Evolutionary conservation across 2,113 vertebrate species (phyloP), one percentile per base, ranked within the genome.

Genomic region (Seriola quinqueradiata): DNA sequence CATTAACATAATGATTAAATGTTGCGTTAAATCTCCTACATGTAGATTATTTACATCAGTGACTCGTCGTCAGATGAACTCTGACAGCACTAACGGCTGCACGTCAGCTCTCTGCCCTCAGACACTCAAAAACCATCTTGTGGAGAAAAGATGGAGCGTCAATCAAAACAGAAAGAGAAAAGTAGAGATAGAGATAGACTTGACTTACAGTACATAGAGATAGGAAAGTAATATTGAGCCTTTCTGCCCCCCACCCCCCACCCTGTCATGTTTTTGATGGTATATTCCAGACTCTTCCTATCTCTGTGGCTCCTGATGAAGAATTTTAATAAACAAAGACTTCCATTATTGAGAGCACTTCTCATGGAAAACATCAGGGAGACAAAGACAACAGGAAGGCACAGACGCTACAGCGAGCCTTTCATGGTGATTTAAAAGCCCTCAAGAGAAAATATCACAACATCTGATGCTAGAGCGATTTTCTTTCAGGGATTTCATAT

Each of bases 391-490:
- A 66, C 63, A 77, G 32, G 46, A 28, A 23, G 58, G 64, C 25
- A 74, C 46, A n/a, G 46, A 60, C 21, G 34, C 65, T 65, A 59
- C 75, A 60, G 38, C 0, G 17, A 55, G 50, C 54, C 44, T 76
- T 69, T 79, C 42, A 42, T 38, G 57, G 69, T 68, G 60, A 78
- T 65, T 64, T 59, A 67, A 79, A 85, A 59, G 54, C 81, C 17
- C 66, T 75, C 57, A 65, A 36, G 69, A 77, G 54, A 46, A 66
- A 74, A 54, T 16, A 68, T 38, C 65, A 38, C 28, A 34, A 55
- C 59, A 75, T 70, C n/a, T 55, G 52, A 80, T 40, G 25, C 64
- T 48, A 46, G 14, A 71, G 44, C 25, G 3, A 59, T 34, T 78
- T 81, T 77, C 38, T 42, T 66, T 44, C 58, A 59, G 40, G n/a